Conservation (phyloP, 35 echinoderm and acorn worm genomes). For the Nesometra sesokonis region DNA sequence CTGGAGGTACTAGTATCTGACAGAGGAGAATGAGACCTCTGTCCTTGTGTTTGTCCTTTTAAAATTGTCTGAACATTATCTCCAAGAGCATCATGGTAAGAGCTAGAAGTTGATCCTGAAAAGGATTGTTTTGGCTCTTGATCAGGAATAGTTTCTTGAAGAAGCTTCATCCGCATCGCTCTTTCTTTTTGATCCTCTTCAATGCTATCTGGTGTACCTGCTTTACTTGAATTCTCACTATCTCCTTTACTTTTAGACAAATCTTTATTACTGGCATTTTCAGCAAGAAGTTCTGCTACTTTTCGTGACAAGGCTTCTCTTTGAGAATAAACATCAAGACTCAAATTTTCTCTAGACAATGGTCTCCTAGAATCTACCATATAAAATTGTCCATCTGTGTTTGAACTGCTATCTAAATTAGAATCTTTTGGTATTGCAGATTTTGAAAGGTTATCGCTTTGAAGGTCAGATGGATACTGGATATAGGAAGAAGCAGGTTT, state of each 20-base stretch:
- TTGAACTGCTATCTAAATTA: not conserved
- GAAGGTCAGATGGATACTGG: slow-evolving; percentile 27
- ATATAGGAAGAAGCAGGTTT: slow-evolving; percentile 23
- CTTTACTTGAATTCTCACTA: slow-evolving; percentile 7
- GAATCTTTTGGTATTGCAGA: not conserved
- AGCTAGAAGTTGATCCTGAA: slow-evolving; percentile 13
- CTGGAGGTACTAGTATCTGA: slow-evolving; percentile 27
- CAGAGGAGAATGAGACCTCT: slow-evolving; percentile 6
- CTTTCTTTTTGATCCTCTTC: slow-evolving; percentile 9
- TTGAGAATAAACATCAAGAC: not conserved
- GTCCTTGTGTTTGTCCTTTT: slow-evolving; percentile 11
- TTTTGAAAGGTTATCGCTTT: not conserved
- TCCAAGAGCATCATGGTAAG: slow-evolving; percentile 20
- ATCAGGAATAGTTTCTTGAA: not conserved
- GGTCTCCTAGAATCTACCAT: not conserved
- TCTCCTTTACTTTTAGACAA: not conserved
- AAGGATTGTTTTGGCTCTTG: not conserved
- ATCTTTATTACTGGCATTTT: slow-evolving; percentile 2
- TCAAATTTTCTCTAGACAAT: not conserved
- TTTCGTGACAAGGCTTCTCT: slow-evolving; percentile 24
- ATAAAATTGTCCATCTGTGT: not conserved
- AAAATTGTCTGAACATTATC: slow-evolving; percentile 16
- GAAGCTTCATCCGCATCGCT: not conserved
- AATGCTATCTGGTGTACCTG: slow-evolving; percentile 40
- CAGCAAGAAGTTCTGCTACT: slow-evolving; percentile 24